These are phyloP conservation scores for Takifugu flavidus DNA, from an alignment of 2,113 vertebrate species.

Conservation along the genomic window DNA sequence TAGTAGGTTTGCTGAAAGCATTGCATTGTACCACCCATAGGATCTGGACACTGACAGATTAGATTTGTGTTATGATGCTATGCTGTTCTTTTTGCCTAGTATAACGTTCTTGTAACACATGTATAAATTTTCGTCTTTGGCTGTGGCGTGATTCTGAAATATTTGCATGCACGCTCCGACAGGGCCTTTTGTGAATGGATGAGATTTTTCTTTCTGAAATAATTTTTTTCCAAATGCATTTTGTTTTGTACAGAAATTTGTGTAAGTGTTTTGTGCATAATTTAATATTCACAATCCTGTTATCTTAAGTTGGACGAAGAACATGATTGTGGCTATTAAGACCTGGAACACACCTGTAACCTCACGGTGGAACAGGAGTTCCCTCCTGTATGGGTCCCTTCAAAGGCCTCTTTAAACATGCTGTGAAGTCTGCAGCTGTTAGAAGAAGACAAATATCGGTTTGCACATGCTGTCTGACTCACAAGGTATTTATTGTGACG, in stretches of 20 bases:
- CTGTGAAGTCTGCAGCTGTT: slow-evolving; percentile 28
- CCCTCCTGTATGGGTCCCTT: slow-evolving; percentile 57
- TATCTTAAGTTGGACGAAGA: slow-evolving; percentile 50
- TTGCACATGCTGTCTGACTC: slow-evolving; percentile 19
- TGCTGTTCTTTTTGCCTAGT: slow-evolving; percentile 69
- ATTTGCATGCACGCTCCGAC: slow-evolving; percentile 75
- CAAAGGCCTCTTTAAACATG: slow-evolving; percentile 13
- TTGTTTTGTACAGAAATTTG: slow-evolving; percentile 74
- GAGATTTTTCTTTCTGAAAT: slow-evolving; percentile 52
- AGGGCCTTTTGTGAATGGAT: slow-evolving; percentile 76
- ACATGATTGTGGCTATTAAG: slow-evolving; percentile 68
- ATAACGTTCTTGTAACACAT: slow-evolving; percentile 71
- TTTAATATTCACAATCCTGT: slow-evolving; percentile 67
- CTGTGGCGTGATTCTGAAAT: slow-evolving; percentile 75
- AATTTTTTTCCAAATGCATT: slow-evolving; percentile 48
- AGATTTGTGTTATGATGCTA: slow-evolving; percentile 61
- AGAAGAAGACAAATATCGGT: slow-evolving; percentile 22
- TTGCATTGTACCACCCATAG: slow-evolving; percentile 48
- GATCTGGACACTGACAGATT: slow-evolving; percentile 58
- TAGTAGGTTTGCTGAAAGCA: slow-evolving; percentile 56
- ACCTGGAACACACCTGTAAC: slow-evolving; percentile 73
- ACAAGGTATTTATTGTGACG: slow-evolving; percentile 7
- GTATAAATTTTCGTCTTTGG: slow-evolving; percentile 74
- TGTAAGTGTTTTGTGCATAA: slow-evolving; percentile 71
- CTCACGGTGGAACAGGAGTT: slow-evolving; percentile 65